Evolutionary conservation across 2,888 invertebrate genomes (phyloP), one percentile per base, ranked within the genome.

Genomic region (Sphaerophoria rueppellii): DNA sequence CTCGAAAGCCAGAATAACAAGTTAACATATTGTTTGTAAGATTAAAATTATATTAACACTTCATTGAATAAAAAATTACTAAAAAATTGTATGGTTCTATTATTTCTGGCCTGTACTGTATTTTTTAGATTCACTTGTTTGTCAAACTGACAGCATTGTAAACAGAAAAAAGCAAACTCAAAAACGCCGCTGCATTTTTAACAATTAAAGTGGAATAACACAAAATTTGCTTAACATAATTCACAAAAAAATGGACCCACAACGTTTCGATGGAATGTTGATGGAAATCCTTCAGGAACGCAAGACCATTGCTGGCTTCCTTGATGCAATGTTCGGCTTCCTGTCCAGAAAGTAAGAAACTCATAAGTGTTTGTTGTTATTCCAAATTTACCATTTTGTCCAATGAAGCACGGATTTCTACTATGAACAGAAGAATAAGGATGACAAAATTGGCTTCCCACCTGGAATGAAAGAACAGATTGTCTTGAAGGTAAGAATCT

Each of bases 301-400:
- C 86, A 95, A 95, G 89, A 95, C 95, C 6, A 92, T 96, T 67
- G 92, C 94, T 1, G 94, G 93, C 5, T 97, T 97, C 91, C 91
- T 97, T 14, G 95, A 96, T 86, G 92, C 94, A 12, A 92, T 97
- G 82, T 96, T 97, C 89, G 95, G 95, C 61, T 97, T 97, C 91
- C 91, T 97, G 73, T 94, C 94, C 61, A 93, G 97, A 92, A 95
- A 96, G 97, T 97, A 89, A 86, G 78, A 7, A 54, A 40, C 40
- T 40, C 40, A 40, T 40, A 40, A 40, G 9, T 7, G 9, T 40
- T 7, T 7, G 6, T 40, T 40, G 6, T 40, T 40, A 6, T 40
- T 40, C 40, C 6, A 40, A 11, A 43, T 11, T 11, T 11, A 43
- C 9, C 9, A 40, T 40, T 40, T 9, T 43, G 4, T 43, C 4